Evolutionary conservation across 2,888 invertebrate species (phyloP).

Genomic region (Patella ulyssiponensis): DNA sequence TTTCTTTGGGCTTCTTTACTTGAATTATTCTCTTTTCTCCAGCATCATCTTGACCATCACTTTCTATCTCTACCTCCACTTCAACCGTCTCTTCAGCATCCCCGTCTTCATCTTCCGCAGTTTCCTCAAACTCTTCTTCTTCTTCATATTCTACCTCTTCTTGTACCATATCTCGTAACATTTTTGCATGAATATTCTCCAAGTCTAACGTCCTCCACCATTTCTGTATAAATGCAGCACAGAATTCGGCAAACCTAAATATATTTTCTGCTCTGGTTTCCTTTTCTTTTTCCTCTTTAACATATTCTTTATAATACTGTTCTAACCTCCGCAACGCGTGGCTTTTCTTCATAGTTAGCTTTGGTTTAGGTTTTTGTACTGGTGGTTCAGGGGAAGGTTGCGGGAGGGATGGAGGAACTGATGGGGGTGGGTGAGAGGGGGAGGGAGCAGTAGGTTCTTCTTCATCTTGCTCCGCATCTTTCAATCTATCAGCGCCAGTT

Average conservation of each 20-base stretch:
- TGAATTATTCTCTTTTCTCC: background rate
- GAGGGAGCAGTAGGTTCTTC: background rate
- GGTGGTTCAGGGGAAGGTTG: conserved; percentile 13
- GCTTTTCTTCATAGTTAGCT: conserved; percentile 12
- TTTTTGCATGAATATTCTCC: background rate
- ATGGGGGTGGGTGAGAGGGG: background rate
- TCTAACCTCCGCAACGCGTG: conserved; percentile 13
- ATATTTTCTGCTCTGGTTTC: background rate
- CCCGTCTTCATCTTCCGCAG: background rate
- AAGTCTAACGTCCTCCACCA: background rate
- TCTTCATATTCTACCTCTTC: conserved; percentile 7
- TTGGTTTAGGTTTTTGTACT: background rate
- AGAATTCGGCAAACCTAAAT: conserved; percentile 2
- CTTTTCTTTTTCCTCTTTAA: conserved; percentile 18
- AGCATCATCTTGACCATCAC: background rate
- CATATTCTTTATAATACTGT: conserved; percentile 26
- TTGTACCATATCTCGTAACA: background rate
- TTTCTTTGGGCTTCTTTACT: background rate
- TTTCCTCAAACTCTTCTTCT: conserved; percentile 2
- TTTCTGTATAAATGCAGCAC: conserved; percentile 3
- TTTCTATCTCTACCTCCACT: conserved; percentile 12
- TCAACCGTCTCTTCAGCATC: background rate
- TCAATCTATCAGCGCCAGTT: conserved; percentile 42
- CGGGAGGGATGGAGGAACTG: background rate
- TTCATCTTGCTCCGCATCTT: conserved; percentile 35